Conservation (phyloP, 2,113 vertebrate genomes). For the Canis aureus region DNA sequence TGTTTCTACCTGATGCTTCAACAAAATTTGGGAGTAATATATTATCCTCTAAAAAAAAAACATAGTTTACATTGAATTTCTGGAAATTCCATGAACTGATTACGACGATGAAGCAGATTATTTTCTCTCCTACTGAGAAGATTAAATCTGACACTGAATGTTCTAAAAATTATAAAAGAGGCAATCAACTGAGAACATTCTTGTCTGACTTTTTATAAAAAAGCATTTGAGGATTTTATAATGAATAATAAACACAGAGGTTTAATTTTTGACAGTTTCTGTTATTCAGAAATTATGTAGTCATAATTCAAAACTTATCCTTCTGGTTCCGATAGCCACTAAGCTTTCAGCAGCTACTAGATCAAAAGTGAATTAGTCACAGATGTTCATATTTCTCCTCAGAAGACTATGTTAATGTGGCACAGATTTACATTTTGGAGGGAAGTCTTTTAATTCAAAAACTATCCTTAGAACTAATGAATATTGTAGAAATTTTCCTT, state of each 20-base stretch:
- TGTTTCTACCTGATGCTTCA: not conserved
- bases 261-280: conserved; percentile 49
- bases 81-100: not conserved
- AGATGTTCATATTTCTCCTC: conserved; percentile 34
- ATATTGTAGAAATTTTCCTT: not conserved
- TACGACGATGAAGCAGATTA: not conserved
- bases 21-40: not conserved
- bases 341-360: conserved; percentile 39
- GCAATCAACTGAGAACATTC: not conserved
- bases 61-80: not conserved
- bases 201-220: conserved; percentile 17
- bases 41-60: not conserved
- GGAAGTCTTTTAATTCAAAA: not conserved
- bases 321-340: not conserved
- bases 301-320: not conserved
- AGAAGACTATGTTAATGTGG: not conserved
- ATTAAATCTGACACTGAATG: not conserved
- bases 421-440: not conserved
- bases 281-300: not conserved
- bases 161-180: not conserved
- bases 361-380: conserved; percentile 39
- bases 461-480: conserved; percentile 9
- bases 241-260: not conserved
- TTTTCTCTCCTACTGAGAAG: conserved; percentile 23
- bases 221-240: not conserved